Base-by-base conservation (phyloP, 2,797 vertebrate genomes). In the Miopithecus talapoin region DNA sequence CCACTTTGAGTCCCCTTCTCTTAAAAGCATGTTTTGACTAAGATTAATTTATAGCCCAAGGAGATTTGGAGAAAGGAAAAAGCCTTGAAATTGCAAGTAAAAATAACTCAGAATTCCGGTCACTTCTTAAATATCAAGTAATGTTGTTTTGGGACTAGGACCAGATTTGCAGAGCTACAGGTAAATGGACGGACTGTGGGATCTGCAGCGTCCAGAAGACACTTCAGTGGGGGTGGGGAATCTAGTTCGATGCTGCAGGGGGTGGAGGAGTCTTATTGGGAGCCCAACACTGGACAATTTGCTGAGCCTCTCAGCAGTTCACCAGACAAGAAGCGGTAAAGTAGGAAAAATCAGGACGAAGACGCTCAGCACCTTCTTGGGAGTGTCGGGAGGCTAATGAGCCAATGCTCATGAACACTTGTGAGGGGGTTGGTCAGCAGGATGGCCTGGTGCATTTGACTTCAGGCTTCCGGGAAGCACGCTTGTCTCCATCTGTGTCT, bases 11-110 rank as follows among this genome's bases (percentile, higher is more conserved):
- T 8, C 12, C 81, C 88, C 97, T 97, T 95, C 93, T 76, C 94
- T 98, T 95, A 96, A 98, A 98, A 98, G 93, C 83, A 95, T 97
- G 89, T 96, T 97, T 95, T 92, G 96, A 96, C 94, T 97, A 81
- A 98, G 96, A 93, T 74, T 96, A 97, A 98, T 97, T 89, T 95
- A 95, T 97, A 96, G 97, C 92, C 96, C 76, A 88, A 94, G 94
- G 98, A 98, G 93, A 97, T 91, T 89, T 96, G 95, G 80, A 90
- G 91, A 91, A 97, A 97, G 89, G 97, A 98, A 98, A 57, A 83
- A 36, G 97, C 89, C 91, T 98, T 92, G 88, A 98, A 70, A 97
- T 36, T 93, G 89, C 80, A 97, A 98, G 93, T 93, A 96, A 98
- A 98, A 98, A 93, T 79, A 74, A 68, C 93, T 90, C 96, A 97